phyloP scores from a whole-genome alignment of 2,797 vertebrate species.

The Nannoperca australis region DNA sequence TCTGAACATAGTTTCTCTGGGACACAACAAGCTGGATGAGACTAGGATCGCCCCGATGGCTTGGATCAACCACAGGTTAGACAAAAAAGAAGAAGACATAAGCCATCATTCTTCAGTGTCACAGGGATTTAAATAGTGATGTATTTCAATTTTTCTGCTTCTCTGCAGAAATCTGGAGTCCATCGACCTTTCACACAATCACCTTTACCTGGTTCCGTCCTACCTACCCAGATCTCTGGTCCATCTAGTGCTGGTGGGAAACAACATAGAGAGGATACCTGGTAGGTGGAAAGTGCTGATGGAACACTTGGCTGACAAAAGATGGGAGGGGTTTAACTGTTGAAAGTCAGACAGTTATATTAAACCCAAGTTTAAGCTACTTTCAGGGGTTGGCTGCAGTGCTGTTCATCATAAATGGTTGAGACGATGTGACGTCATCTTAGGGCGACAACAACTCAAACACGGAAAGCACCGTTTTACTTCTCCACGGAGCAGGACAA shows the following conservation, averaged over 20 bases:
- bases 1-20: conserved; percentile 91
- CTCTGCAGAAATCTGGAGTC: conserved; percentile 93
- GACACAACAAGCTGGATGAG: conserved; percentile 95
- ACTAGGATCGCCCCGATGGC: conserved; percentile 92
- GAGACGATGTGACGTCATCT: not conserved
- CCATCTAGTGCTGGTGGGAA: conserved; percentile 93
- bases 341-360: no score
- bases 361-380: no score
- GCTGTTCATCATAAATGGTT: no score
- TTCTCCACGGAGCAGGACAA: not conserved
- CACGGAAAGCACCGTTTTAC: not conserved
- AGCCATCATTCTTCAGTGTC: not conserved
- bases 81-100: not conserved
- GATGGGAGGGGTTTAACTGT: not conserved
- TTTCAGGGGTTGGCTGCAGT: no score
- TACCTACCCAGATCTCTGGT: conserved; percentile 93
- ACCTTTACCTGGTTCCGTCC: conserved; percentile 94
- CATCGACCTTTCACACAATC: conserved; percentile 95
- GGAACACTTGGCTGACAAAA: not conserved
- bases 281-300: conserved; percentile 58
- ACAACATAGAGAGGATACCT: conserved; percentile 95
- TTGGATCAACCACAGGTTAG: conserved; percentile 95
- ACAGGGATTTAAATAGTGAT: not conserved
- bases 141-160: not conserved
- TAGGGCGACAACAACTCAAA: not conserved